phyloP scores from a whole-genome alignment of 64 coral and sea anemone species.

The Actinia equina region DNA sequence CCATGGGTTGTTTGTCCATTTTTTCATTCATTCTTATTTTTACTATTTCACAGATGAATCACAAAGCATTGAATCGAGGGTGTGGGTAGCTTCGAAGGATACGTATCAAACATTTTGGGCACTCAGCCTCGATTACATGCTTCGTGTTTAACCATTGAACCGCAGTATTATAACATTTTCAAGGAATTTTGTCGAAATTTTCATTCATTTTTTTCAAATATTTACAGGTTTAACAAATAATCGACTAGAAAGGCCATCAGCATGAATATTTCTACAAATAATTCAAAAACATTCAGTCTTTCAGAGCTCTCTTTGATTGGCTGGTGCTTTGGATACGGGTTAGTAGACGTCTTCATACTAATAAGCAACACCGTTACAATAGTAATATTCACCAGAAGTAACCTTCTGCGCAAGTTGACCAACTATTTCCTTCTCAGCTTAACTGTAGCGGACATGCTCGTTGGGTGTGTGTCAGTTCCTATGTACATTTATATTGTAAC shows the following conservation, averaged over 20 bases:
- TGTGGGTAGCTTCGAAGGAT: too few relatives aligned
- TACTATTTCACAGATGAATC: too few relatives aligned
- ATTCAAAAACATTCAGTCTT: background rate
- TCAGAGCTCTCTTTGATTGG: background rate
- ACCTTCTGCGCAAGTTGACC: slow-evolving; percentile 71
- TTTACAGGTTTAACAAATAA: background rate
- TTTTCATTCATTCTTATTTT: too few relatives aligned
- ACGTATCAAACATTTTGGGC: too few relatives aligned
- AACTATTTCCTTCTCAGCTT: slow-evolving; percentile 87
- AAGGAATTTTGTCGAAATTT: background rate
- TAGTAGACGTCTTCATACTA: slow-evolving; percentile 54
- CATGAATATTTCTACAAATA: background rate
- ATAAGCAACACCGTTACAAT: slow-evolving; percentile 62
- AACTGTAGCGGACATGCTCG: slow-evolving; percentile 78
- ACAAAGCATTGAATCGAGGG: too few relatives aligned
- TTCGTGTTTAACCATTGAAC: too few relatives aligned
- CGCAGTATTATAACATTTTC: background rate
- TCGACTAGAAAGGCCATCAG: background rate
- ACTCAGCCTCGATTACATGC: too few relatives aligned
- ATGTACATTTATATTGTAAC: slow-evolving; percentile 52
- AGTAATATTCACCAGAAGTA: slow-evolving; percentile 56
- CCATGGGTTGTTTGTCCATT: too few relatives aligned
- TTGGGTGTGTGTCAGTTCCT: slow-evolving; percentile 69
- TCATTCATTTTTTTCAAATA: background rate
- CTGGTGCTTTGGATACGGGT: slow-evolving; percentile 70